A percentile compares a stretch with the other conserved stretches of the same genome.
These are phyloP conservation scores for Lordiphosa fenestrarum DNA, from an alignment of 2,888 invertebrate species.

Conservation along the genomic window DNA sequence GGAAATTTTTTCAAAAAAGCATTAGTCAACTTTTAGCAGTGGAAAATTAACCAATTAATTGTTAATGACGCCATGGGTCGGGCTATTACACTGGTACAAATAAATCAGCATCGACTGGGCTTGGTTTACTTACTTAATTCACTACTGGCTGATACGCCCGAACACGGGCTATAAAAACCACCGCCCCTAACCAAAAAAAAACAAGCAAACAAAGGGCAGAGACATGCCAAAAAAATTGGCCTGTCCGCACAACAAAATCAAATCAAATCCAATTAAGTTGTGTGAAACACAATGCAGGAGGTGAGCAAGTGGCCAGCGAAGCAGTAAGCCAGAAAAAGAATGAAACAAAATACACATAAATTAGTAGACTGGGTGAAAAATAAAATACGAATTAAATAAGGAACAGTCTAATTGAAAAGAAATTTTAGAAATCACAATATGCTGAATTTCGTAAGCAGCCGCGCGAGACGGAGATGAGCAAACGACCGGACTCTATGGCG, in stretches of 20 bases:
- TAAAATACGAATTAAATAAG: slow-evolving; percentile 1
- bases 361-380: background rate
- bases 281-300: slow-evolving; percentile 12
- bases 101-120: too few relatives aligned
- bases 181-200: background rate
- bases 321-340: slow-evolving; percentile 6
- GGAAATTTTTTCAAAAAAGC: too few relatives aligned
- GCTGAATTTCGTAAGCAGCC: slow-evolving; percentile 7
- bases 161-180: slow-evolving; percentile 11
- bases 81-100: too few relatives aligned
- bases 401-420: slow-evolving; percentile 1
- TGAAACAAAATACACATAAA: background rate
- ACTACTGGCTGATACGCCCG: slow-evolving; percentile 14
- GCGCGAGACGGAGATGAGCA: slow-evolving; percentile 4
- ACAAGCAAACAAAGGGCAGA: slow-evolving; percentile 21
- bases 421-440: slow-evolving; percentile 9
- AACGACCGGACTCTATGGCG: too few relatives aligned
- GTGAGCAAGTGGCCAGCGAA: slow-evolving; percentile 1
- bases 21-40: too few relatives aligned
- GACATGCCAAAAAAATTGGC: slow-evolving; percentile 2
- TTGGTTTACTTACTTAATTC: slow-evolving; percentile 11
- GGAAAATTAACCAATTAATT: too few relatives aligned
- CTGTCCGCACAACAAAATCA: slow-evolving; percentile 20
- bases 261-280: slow-evolving; percentile 21
- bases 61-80: too few relatives aligned